phyloP scores from a whole-genome alignment of 2,888 invertebrate species.

The Marronus borbonicus region DNA sequence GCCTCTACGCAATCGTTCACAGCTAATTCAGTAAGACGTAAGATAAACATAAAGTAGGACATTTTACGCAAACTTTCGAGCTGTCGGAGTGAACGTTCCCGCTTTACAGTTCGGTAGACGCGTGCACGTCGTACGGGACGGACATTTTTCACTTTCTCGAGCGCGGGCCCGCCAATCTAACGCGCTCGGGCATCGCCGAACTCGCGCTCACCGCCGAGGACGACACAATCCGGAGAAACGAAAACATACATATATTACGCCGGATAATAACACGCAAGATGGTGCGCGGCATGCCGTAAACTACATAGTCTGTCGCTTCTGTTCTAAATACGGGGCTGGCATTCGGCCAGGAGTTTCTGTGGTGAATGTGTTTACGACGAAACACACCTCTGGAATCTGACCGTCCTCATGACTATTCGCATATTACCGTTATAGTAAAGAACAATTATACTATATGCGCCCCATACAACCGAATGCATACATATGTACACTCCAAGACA shows the following conservation, averaged over 20 bases:
- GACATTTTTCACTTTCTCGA: no score
- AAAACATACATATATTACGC: constrained; percentile 33
- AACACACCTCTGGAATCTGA: constrained; percentile 61
- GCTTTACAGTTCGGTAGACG: no score
- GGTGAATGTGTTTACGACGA: constrained; percentile 63
- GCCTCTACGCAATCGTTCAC: not conserved
- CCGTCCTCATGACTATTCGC: constrained; percentile 57
- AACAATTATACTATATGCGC: constrained; percentile 41
- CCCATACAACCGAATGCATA: not conserved
- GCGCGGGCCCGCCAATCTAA: no score
- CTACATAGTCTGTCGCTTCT: constrained; percentile 63
- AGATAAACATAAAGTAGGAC: no score
- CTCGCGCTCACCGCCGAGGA: not conserved
- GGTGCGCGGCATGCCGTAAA: constrained; percentile 47
- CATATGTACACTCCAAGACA: not conserved
- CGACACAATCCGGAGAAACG: constrained; percentile 10
- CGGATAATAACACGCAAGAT: constrained; percentile 37
- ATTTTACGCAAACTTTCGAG: no score
- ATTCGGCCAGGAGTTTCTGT: constrained; percentile 64
- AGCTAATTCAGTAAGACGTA: not conserved
- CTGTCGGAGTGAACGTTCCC: no score
- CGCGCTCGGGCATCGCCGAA: no score
- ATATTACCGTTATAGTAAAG: constrained; percentile 49
- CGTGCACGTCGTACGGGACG: no score
- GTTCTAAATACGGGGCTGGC: constrained; percentile 67